Conservation (phyloP, 2,888 invertebrate genomes). For the Phyllotreta striolata region DNA sequence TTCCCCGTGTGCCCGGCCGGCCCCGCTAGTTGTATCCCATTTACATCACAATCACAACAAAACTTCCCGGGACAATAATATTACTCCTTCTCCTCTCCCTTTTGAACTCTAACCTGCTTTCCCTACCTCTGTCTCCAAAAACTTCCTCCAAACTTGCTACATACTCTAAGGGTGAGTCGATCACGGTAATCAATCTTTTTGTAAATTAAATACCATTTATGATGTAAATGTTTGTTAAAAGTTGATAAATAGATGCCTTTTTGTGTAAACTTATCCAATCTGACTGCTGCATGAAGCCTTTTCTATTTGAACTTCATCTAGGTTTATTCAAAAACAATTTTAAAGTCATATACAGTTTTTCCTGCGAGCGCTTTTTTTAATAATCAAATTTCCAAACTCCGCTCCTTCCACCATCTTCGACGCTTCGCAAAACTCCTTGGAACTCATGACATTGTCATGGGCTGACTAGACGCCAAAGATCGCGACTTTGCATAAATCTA, state of each 20-base stretch:
- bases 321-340: too few species aligned
- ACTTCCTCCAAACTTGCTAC: constrained; percentile 26
- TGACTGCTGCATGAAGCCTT: not conserved
- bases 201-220: too few species aligned
- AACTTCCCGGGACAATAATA: constrained; percentile 39
- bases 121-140: constrained; percentile 20
- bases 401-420: not conserved
- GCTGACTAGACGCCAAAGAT: constrained; percentile 24
- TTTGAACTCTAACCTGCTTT: constrained; percentile 36
- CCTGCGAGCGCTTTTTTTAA: not conserved
- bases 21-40: constrained; percentile 38
- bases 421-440: constrained; percentile 10
- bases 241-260: too few species aligned
- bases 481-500: constrained; percentile 25
- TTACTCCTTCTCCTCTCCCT: constrained; percentile 34
- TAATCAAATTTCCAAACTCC: constrained; percentile 2
- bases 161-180: not conserved
- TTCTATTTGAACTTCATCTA: not conserved
- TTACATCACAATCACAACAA: constrained; percentile 41
- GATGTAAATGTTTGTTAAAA: too few species aligned
- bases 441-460: constrained; percentile 26
- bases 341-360: too few species aligned
- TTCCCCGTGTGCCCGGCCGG: constrained; percentile 28
- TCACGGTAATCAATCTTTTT: too few species aligned
- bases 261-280: not conserved